Evolutionary conservation across 2,113 vertebrate species (phyloP).

Genomic region (Actenoides lindsayi): DNA sequence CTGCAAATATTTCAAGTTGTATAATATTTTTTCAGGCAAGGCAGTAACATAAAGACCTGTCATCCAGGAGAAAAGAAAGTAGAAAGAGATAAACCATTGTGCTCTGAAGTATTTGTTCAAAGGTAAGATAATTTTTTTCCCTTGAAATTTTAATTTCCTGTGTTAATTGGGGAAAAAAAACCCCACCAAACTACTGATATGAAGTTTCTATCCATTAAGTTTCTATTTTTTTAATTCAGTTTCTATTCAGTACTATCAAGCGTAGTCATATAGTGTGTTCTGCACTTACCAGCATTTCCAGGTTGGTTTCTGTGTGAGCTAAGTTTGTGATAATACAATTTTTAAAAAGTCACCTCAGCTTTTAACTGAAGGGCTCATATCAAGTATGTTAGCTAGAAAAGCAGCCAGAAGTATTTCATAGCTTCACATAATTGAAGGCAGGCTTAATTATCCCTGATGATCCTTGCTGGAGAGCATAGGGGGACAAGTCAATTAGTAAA

Average conservation of each 20-base stretch:
- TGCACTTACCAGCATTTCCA: constrained; percentile 12
- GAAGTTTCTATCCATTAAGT: neutral
- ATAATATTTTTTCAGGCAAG: constrained; percentile 32
- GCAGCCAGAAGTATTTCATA: neutral
- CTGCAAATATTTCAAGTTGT: constrained; percentile 9
- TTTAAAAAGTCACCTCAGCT: neutral
- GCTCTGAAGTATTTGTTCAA: constrained; percentile 32
- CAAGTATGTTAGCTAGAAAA: neutral
- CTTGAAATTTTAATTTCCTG: neutral
- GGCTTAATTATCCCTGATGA: neutral
- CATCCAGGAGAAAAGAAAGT: constrained; percentile 38
- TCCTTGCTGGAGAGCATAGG: neutral
- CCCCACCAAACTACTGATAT: neutral
- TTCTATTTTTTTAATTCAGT: neutral
- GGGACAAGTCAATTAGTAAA: neutral
- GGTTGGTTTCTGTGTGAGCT: neutral
- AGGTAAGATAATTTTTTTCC: constrained; percentile 24
- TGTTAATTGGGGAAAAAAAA: neutral
- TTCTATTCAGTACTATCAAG: neutral
- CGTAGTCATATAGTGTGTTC: neutral
- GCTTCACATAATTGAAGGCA: neutral
- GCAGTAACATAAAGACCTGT: constrained; percentile 35
- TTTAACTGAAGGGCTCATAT: neutral
- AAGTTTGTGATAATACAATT: neutral
- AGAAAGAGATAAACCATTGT: constrained; percentile 8